Conservation (phyloP, 2,888 invertebrate species). For the Sminthurinus aureus region DNA sequence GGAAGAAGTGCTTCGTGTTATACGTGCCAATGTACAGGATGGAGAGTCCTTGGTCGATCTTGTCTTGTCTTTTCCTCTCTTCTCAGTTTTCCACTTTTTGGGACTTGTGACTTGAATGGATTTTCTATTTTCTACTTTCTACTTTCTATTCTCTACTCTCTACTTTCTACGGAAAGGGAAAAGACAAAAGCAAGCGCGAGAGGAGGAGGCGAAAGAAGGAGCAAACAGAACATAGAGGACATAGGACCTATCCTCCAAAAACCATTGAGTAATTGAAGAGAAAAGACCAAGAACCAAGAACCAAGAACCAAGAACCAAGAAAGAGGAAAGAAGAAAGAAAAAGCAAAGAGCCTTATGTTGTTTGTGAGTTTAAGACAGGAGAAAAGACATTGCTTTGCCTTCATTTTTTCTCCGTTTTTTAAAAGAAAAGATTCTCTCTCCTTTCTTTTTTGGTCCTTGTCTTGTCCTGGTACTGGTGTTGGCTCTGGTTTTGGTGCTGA, state of each 20-base stretch:
- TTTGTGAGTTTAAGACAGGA: background rate
- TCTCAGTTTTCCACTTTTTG: no score
- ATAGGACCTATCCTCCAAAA: background rate
- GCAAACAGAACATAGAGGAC: background rate
- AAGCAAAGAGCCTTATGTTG: background rate
- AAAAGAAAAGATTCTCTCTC: background rate
- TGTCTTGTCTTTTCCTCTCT: background rate
- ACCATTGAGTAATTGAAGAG: background rate
- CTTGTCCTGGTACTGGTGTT: background rate
- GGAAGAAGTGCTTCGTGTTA: background rate
- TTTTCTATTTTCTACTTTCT: no score
- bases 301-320: background rate
- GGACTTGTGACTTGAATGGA: no score
- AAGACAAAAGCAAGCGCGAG: no score
- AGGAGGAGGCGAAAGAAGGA: background rate
- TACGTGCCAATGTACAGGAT: background rate
- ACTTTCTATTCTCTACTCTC: no score
- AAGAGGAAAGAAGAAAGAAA: background rate
- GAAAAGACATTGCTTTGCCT: conserved; percentile 6
- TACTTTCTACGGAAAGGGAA: no score
- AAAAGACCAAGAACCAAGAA: background rate
- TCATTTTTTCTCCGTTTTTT: background rate
- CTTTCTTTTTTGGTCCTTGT: background rate
- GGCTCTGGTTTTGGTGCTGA: no score
- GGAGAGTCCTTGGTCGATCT: background rate